These are phyloP conservation scores for Pelodiscus sinensis DNA, from an alignment of 2,113 vertebrate genomes.

Conservation along the genomic window DNA sequence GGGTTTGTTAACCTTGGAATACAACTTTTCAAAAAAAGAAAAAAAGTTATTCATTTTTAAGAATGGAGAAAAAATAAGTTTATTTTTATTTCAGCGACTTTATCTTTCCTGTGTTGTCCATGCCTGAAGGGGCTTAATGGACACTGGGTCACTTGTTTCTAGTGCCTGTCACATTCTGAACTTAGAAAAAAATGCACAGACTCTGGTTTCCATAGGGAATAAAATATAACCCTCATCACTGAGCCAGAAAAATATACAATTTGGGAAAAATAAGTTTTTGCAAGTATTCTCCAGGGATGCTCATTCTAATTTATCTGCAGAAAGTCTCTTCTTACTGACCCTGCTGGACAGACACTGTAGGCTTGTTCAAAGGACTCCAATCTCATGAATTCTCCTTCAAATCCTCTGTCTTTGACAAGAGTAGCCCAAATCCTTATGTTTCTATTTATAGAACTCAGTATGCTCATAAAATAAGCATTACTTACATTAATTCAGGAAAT, in stretches of 20 bases:
- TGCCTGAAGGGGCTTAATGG: neutral
- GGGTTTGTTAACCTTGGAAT: neutral
- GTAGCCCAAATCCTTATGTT: neutral
- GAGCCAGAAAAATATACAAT: conserved; percentile 22
- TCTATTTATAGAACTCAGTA: neutral
- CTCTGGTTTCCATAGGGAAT: conserved; percentile 50
- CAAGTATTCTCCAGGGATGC: conserved; percentile 31
- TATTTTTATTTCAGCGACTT: conserved; percentile 34
- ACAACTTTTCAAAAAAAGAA: neutral
- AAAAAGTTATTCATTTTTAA: conserved; percentile 21
- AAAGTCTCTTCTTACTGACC: neutral
- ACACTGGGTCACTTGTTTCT: conserved; percentile 25
- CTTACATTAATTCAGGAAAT: neutral
- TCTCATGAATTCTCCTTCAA: neutral
- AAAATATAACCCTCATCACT: conserved; percentile 38
- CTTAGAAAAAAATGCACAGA: neutral
- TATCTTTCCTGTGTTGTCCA: neutral
- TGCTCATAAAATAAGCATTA: neutral
- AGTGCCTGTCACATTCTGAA: conserved; percentile 32
- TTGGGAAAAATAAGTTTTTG: conserved; percentile 43
- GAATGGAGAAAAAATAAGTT: conserved; percentile 15
- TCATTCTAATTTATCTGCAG: neutral
- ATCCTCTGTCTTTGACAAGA: neutral
- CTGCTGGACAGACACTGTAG: neutral
- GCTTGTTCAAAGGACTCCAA: neutral